Percentiles rank a stretch among this genome's conserved stretches.
Evolutionary conservation across 2,888 invertebrate genomes (phyloP).

Genomic region (Agrotis clavis): DNA sequence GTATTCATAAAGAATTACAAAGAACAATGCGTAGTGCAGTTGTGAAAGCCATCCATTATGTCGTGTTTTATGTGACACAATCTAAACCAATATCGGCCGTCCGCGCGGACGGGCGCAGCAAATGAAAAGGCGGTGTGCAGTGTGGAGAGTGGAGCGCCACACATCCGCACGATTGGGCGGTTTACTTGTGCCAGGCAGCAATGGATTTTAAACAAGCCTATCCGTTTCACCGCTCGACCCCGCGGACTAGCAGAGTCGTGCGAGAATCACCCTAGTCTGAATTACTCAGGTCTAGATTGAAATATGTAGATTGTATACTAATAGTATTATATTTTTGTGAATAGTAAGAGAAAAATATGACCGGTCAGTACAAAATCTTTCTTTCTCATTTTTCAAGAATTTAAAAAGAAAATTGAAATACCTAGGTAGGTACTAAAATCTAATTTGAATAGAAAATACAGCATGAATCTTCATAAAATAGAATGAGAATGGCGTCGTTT

Average conservation of each 20-base stretch:
- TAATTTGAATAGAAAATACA: slow-evolving; percentile 3
- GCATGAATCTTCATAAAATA: slow-evolving; percentile 2
- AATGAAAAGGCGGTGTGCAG: too few species aligned
- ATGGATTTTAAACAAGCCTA: too few species aligned
- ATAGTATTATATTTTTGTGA: too few species aligned
- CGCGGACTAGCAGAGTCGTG: too few species aligned
- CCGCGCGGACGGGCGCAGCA: too few species aligned
- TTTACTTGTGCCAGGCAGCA: too few species aligned
- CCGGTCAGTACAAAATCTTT: not conserved
- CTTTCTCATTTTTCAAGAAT: not conserved
- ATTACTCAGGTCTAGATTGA: not conserved
- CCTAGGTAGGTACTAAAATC: not conserved
- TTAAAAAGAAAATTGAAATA: not conserved
- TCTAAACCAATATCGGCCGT: too few species aligned
- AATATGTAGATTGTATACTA: not conserved
- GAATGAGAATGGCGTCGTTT: not conserved
- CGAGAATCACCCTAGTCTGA: not conserved
- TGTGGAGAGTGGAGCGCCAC: too few species aligned
- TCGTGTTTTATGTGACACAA: not conserved
- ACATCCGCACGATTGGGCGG: too few species aligned
- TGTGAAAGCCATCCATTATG: not conserved
- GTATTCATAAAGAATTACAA: slow-evolving; percentile 10
- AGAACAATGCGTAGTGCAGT: not conserved
- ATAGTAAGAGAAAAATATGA: not conserved
- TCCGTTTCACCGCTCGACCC: too few species aligned